A percentile compares a stretch with the other conserved stretches of the same genome.
phyloP scores from a whole-genome alignment of 2,888 invertebrate species.

The Mesorhabditis belari region DNA sequence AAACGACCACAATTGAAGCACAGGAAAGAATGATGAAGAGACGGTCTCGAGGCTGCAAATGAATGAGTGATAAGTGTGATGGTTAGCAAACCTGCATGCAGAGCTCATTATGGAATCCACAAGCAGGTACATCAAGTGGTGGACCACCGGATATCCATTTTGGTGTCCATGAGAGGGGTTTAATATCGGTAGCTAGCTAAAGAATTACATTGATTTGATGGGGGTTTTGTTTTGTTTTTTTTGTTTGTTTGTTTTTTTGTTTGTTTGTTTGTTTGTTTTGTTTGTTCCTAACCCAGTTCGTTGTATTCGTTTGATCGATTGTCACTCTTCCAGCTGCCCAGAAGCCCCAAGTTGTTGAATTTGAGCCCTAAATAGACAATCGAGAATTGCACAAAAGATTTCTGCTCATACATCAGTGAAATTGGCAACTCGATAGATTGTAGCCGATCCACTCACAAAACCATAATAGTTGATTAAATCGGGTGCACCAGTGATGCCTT shows the following conservation, averaged over 20 bases:
- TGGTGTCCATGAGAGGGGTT: background rate
- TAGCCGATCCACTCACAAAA: background rate
- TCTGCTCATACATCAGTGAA: background rate
- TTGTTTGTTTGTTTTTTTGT: no score
- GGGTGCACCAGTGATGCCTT: background rate
- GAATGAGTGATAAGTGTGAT: no score
- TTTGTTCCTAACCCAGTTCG: no score
- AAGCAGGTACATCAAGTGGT: constrained; percentile 14
- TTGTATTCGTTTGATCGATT: background rate
- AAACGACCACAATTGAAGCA: background rate
- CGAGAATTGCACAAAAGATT: background rate
- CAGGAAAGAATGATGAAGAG: constrained; percentile 1
- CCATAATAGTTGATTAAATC: background rate
- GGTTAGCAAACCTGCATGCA: constrained; percentile 6
- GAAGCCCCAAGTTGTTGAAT: background rate
- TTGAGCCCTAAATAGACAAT: background rate
- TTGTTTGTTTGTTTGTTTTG: no score
- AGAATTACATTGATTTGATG: no score
- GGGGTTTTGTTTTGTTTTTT: no score
- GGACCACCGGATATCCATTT: background rate
- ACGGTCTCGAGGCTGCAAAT: constrained; percentile 1
- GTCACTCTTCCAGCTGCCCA: background rate
- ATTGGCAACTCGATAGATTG: background rate
- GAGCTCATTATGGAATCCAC: constrained; percentile 22
- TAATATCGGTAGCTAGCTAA: background rate